Evolutionary conservation across 2,797 vertebrate genomes (phyloP), one percentile per base, ranked within the genome.

Genomic region (Eidolon dupreanum): DNA sequence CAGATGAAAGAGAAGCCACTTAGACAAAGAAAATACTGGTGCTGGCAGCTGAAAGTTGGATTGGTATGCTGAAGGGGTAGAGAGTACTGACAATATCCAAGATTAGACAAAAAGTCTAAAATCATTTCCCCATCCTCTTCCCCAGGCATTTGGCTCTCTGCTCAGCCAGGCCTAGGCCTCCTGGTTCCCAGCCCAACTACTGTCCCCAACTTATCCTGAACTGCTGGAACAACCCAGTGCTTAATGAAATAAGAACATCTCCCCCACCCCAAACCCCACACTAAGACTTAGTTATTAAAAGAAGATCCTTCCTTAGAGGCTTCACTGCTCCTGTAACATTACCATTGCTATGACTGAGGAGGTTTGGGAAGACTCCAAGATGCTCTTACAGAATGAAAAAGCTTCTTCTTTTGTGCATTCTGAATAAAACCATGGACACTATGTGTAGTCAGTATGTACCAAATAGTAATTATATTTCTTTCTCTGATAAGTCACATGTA

Each of bases 401-500:
- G 24, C 13, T 90, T 83, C 43, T 63, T 55, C 66, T 82, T 93
- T 91, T 88, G n/a, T 81, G 28, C 31, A 3, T 78, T 79, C 71
- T 84, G 65, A 91, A 63, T 59, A 75, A 90, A 88, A 88, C 28
- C 36, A 71, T 82, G n/a, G 51, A 91, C 53, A 28, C 13, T 28
- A n/a, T 78, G 49, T 53, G n/a, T 20, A 57, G 65, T 88, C n/a
- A 65, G 31, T 66, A 49, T 49, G 43, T 57, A 46, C 84, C 79
- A 85, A 85, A 70, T 26, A 57, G 43, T 81, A 89, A 93, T 75
- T 89, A 31, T 36, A 71, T 85, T 84, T 93, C 51, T 49, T 38
- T 66, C 84, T 93, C 84, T 74, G 55, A 59, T 85, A 43, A 85
- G 90, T 91, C 57, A 38, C 41, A 70, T 0, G 0, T 81, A 51